Base-by-base conservation (phyloP, 2,888 invertebrate genomes). In the Drosophila tanythrix region DNA sequence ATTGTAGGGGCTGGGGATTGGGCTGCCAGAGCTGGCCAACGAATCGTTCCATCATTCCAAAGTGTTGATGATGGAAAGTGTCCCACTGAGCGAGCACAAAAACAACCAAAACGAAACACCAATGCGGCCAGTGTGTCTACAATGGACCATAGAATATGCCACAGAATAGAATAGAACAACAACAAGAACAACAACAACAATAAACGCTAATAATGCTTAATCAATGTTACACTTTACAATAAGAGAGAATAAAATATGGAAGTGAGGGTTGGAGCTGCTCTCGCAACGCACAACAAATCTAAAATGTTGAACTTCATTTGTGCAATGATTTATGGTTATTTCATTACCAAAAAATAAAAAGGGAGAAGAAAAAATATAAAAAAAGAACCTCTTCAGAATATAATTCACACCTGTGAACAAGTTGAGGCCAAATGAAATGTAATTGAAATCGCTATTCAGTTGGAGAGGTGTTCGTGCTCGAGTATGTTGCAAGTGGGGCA, bases 201-300 rank as follows among this genome's bases (percentile, higher is more conserved):
- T 72, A 75, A 87, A 81, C 90, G 78, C 88, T 88, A 88, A 88
- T 88, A 91, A 89, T 88, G 90, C 91, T 90, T 90, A 91, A 91
- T 91, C 89, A 91, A 91, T 91, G 90, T 91, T 91, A 90, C 90
- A 91, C 90, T 89, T 91, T 84, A 82, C 77, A 86, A 88, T 85
- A 74, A 83, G 70, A 66, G 57, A 46, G 67, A 56, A 51, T 53
- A 69, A 68, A 79, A 69, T 79, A 78, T 79, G 67, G 62, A 63
- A 70, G 62, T 31, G 48, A 60, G 70, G 58, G 65, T 64, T 58
- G 56, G 57, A 38, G 56, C 60, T 55, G 63, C 50, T n/a, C 60
- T 58, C 15, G 46, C 25, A 46, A 25, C 46, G 46, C 46, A 46
- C 66, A 61, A 65, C 59, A 69, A 68, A 55, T 61, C 43, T 35